Conservation (phyloP, 2,888 invertebrate genomes). For the Heliconius ethilla region DNA sequence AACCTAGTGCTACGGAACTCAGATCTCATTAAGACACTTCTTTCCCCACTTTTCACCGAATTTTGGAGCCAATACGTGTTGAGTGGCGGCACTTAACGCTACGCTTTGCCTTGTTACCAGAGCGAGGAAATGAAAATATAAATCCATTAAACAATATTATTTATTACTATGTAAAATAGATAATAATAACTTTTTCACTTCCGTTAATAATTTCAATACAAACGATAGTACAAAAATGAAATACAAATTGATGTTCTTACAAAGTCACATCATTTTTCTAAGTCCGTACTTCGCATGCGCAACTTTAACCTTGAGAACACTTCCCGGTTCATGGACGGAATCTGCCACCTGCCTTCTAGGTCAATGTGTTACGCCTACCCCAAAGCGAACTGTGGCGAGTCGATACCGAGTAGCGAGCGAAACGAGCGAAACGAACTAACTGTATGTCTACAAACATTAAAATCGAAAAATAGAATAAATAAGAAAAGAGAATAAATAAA, state of each 20-base stretch:
- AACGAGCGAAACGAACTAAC: not conserved
- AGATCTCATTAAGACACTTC: too few relatives aligned
- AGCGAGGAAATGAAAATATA: not conserved
- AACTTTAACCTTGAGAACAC: slow-evolving; percentile 67
- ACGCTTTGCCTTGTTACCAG: not conserved
- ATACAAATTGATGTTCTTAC: slow-evolving; percentile 42
- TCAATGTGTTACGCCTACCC: slow-evolving; percentile 59
- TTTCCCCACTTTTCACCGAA: not conserved
- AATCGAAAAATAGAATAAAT: not conserved
- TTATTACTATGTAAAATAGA: not conserved
- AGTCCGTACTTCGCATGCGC: slow-evolving; percentile 62
- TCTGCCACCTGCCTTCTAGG: slow-evolving; percentile 69
- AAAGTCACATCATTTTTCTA: slow-evolving; percentile 55
- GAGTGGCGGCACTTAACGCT: not conserved
- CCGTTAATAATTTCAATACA: not conserved
- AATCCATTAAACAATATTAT: not conserved
- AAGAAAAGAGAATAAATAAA: too few relatives aligned
- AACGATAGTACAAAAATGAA: not conserved
- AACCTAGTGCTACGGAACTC: not conserved
- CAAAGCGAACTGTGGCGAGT: slow-evolving; percentile 25
- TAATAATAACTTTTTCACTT: not conserved
- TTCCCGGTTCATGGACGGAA: slow-evolving; percentile 78
- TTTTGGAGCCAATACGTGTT: not conserved
- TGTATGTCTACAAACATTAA: not conserved
- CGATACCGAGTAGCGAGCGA: slow-evolving; percentile 12